A percentile compares a stretch with the other conserved stretches of the same genome.
Conservation (phyloP, 2,888 invertebrate species). For the Platerodrilus igneus region DNA sequence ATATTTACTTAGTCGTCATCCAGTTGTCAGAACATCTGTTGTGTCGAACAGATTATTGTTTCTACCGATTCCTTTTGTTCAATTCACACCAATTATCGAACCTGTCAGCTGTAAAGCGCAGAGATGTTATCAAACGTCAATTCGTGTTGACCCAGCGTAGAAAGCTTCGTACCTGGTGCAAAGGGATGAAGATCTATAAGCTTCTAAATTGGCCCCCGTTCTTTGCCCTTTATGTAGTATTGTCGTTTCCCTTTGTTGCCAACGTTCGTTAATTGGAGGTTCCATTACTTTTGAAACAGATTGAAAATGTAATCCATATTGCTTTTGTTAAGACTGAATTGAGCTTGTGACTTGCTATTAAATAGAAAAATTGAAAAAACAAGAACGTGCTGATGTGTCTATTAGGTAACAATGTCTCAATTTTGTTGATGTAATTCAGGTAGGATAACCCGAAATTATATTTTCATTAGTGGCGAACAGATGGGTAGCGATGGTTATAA, state of each 20-base stretch:
- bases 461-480: conserved; percentile 30
- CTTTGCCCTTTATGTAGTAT: conserved; percentile 7
- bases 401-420: conserved; percentile 21
- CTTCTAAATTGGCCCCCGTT: conserved; percentile 17
- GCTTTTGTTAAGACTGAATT: conserved; percentile 2
- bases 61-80: conserved; percentile 34
- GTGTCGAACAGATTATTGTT: conserved; percentile 26
- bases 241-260: conserved; percentile 12
- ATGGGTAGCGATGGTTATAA: conserved; percentile 28
- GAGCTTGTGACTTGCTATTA: too few relatives aligned
- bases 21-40: conserved; percentile 27
- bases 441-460: conserved; percentile 26
- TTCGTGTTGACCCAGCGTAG: conserved; percentile 16
- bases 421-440: conserved; percentile 19
- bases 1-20: conserved; percentile 19
- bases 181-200: conserved; percentile 16
- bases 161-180: conserved; percentile 16
- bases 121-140: conserved; percentile 29
- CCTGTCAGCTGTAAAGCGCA: conserved; percentile 38
- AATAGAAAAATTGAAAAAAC: too few relatives aligned
- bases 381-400: conserved; percentile 21
- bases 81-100: conserved; percentile 39
- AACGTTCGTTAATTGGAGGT: conserved; percentile 18
- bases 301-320: conserved; percentile 5
- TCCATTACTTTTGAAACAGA: conserved; percentile 11